Evolutionary conservation across 2,113 vertebrate genomes (phyloP), one percentile per base, ranked within the genome.

Genomic region (Paracanthobrama guichenoti): DNA sequence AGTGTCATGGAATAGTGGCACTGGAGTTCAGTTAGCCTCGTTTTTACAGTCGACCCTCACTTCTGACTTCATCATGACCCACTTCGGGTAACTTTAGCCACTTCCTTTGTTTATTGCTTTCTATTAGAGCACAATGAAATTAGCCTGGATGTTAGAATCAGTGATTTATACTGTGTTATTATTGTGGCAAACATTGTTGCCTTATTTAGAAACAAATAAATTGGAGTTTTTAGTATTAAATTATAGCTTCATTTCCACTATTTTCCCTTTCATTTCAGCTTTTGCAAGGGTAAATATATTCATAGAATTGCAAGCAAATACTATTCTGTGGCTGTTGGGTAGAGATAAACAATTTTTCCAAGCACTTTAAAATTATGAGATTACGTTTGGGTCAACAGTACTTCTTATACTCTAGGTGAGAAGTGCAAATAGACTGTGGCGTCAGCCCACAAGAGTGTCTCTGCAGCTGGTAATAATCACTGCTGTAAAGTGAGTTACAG

Each of bases 11-110:
- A 75, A 77, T 24, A 62, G 62, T 62, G 53, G n/a, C 24, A 50
- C 71, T 87, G 31, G n/a, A 59, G 39, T 57, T 87, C 31, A 81
- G 59, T 73, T 55, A 87, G 80, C 26, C 46, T 28, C 8, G 44
- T 71, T 82, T 87, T 79, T 35, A 83, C 55, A 88, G 75, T 24
- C 1, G 3, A 82, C 81, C 74, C 77, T 64, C 69, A 72, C n/a
- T n/a, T n/a, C n/a, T n/a, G n/a, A 80, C 83, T 84, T 73, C 85
- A 80, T 71, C 67, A 76, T 79, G 83, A 87, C 81, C 77, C 60
- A 75, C 24, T 80, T 88, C 35, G 60, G 44, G 44, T 81, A 74
- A 87, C 79, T 69, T 79, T 48, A 44, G 16, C 14, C 7, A 31
- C 57, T 82, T 71, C 55, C 6, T 59, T 39, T 67, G 50, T 78